A percentile compares a stretch with the other conserved stretches of the same genome.
phyloP scores from a whole-genome alignment of 2,113 vertebrate genomes.

The Podiceps cristatus region DNA sequence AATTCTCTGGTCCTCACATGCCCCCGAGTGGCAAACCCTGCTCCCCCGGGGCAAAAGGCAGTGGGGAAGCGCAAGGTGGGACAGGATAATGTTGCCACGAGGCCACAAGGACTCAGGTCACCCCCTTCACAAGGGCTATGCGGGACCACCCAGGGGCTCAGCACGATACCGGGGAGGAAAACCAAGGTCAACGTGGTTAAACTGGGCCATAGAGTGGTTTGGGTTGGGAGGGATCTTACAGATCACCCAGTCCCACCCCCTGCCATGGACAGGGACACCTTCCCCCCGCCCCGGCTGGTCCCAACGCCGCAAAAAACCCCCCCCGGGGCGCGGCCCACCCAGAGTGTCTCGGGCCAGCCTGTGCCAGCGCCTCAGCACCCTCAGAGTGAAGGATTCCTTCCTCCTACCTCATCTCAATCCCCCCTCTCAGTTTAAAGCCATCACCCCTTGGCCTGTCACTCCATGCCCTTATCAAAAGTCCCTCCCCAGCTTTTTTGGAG shows the following conservation, averaged over 20 bases:
- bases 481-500: neutral
- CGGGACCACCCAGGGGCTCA: neutral
- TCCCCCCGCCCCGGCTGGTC: neutral
- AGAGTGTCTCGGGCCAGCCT: neutral
- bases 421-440: neutral
- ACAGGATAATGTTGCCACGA: neutral
- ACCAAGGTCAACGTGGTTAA: accelerated
- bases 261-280: neutral
- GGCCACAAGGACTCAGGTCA: neutral
- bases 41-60: neutral
- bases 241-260: accelerated
- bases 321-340: no score
- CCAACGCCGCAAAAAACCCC: no score
- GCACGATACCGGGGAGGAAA: neutral
- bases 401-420: neutral
- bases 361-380: neutral
- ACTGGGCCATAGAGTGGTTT: neutral
- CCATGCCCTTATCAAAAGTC: neutral
- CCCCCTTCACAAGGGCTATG: neutral
- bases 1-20: no score
- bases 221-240: neutral
- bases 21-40: neutral
- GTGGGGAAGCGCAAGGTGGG: neutral
- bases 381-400: neutral
- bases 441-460: neutral